phyloP scores from a whole-genome alignment of 2,888 invertebrate species.

The Tromatobia lineatoria region DNA sequence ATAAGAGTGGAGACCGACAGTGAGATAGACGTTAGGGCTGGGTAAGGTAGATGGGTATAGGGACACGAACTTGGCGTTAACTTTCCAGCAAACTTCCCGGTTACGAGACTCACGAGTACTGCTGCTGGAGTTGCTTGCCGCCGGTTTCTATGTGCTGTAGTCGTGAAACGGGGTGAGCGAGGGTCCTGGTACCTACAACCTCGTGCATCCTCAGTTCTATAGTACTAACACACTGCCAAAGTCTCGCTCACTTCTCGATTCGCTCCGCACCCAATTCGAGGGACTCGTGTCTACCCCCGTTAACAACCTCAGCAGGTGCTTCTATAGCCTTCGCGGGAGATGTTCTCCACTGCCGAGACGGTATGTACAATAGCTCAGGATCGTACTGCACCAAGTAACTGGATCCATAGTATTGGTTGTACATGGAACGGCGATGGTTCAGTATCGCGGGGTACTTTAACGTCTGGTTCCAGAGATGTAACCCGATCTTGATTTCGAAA shows the following conservation, averaged over 20 bases:
- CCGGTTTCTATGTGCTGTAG: conserved; percentile 46
- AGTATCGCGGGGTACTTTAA: not conserved
- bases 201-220: conserved; percentile 54
- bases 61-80: conserved; percentile 69
- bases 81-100: conserved; percentile 70
- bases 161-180: conserved; percentile 24
- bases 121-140: conserved; percentile 32
- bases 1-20: conserved; percentile 15
- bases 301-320: conserved; percentile 67
- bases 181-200: conserved; percentile 23
- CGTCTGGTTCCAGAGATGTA: conserved; percentile 10
- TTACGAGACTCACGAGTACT: conserved; percentile 68
- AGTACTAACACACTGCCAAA: conserved; percentile 57
- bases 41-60: conserved; percentile 35
- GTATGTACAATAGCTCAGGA: conserved; percentile 21
- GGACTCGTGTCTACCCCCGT: conserved; percentile 58
- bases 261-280: conserved; percentile 49
- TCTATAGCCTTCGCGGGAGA: conserved; percentile 44
- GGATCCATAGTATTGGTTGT: conserved; percentile 12
- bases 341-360: conserved; percentile 20
- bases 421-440: conserved; percentile 7
- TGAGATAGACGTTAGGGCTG: conserved; percentile 18
- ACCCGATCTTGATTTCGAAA: conserved; percentile 3
- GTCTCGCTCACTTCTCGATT: conserved; percentile 61
- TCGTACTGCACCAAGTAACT: conserved; percentile 33